These are phyloP conservation scores for Eristalinus sepulchralis DNA, from an alignment of 2,888 invertebrate species.

Conservation along the genomic window DNA sequence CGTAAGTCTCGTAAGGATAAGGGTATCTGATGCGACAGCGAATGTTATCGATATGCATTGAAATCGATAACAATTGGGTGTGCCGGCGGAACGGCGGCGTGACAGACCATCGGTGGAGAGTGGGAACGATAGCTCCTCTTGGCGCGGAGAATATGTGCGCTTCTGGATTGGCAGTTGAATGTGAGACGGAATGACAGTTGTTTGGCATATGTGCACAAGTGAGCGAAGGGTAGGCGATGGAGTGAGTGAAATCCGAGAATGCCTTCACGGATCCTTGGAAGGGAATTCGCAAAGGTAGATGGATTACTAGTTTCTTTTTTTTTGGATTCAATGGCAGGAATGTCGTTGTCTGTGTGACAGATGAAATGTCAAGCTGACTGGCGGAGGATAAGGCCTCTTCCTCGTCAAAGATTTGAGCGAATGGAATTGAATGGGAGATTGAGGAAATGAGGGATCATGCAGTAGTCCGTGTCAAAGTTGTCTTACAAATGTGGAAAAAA, in stretches of 20 bases:
- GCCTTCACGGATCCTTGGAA: background rate
- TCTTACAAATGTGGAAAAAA: too few species aligned
- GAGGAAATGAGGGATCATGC: too few species aligned
- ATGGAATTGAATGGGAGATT: too few species aligned
- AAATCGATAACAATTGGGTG: background rate
- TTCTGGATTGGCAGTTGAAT: background rate
- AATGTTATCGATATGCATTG: background rate
- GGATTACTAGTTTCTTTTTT: background rate
- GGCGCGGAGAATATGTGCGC: background rate
- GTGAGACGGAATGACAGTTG: background rate
- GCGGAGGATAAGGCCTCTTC: too few species aligned
- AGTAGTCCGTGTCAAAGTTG: too few species aligned
- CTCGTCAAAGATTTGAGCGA: too few species aligned
- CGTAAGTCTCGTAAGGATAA: background rate
- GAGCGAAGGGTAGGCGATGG: background rate
- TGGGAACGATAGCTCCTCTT: too few species aligned
- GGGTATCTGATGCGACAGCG: background rate
- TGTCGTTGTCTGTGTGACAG: background rate
- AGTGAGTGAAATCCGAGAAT: background rate
- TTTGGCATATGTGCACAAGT: background rate
- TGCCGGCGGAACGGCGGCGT: background rate
- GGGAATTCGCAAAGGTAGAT: background rate
- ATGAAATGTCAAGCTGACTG: background rate
- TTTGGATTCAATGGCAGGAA: background rate
- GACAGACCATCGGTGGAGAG: background rate